Evolutionary conservation across 2,888 invertebrate species (phyloP).

Genomic region (Gortyna flavago): DNA sequence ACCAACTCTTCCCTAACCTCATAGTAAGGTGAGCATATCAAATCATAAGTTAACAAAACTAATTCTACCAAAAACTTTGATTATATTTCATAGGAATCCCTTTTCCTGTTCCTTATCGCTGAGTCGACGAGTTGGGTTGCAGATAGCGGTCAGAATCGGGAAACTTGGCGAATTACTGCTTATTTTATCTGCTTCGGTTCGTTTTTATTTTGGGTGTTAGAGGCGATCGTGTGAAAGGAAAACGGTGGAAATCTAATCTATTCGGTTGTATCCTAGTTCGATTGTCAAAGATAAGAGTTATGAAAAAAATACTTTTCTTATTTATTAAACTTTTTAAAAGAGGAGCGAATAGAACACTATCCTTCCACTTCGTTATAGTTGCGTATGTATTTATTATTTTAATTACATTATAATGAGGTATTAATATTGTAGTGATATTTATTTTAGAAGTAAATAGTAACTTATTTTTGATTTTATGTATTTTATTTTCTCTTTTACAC

Average conservation of each 20-base stretch:
- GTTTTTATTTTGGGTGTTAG: constrained; percentile 23
- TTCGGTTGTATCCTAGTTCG: not conserved
- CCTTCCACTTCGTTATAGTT: not conserved
- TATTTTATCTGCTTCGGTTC: constrained; percentile 34
- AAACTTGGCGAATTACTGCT: constrained; percentile 48
- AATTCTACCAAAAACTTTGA: constrained; percentile 69
- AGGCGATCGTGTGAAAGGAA: not conserved
- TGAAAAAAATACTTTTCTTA: not conserved
- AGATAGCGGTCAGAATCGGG: constrained; percentile 38
- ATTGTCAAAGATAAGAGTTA: not conserved
- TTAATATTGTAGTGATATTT: too few species aligned
- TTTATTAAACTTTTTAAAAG: not conserved
- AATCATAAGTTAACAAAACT: constrained; percentile 69
- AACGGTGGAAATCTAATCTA: not conserved
- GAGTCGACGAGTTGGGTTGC: constrained; percentile 55
- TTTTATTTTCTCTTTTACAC: not conserved
- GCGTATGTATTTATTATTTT: not conserved
- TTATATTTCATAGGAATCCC: constrained; percentile 64
- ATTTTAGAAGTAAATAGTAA: too few species aligned
- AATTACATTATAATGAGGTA: not conserved
- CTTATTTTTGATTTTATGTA: too few species aligned
- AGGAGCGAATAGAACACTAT: not conserved
- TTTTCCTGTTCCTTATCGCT: constrained; percentile 61
- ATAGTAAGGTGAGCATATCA: constrained; percentile 58
- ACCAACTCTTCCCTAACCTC: not conserved